A percentile compares a stretch with the other conserved stretches of the same genome.
Evolutionary conservation across 2,113 vertebrate genomes (phyloP).

Genomic region (Cyprinus carpio): DNA sequence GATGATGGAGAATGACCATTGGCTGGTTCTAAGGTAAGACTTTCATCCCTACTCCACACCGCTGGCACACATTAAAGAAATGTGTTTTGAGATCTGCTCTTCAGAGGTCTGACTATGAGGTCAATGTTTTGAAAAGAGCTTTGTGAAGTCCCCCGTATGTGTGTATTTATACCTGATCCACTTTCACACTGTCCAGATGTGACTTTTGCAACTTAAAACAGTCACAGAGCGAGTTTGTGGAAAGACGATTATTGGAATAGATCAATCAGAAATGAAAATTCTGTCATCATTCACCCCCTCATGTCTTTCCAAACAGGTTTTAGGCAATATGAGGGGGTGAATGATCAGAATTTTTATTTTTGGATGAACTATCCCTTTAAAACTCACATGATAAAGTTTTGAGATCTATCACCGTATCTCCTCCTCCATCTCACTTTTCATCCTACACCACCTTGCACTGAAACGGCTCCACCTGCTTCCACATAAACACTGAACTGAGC

Average conservation of each 20-base stretch:
- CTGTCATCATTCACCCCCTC: neutral
- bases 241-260: neutral
- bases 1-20: constrained; percentile 8
- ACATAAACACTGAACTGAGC: neutral
- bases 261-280: neutral
- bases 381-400: neutral
- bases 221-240: neutral
- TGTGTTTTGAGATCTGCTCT: neutral
- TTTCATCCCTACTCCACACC: neutral
- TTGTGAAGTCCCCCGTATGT: neutral
- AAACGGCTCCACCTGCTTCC: neutral
- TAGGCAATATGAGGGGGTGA: neutral
- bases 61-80: neutral
- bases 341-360: neutral
- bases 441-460: neutral
- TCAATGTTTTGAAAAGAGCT: neutral
- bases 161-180: constrained; percentile 1
- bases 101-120: constrained; percentile 8
- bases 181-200: constrained; percentile 18
- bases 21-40: neutral
- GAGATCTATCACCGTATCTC: neutral
- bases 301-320: neutral
- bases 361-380: neutral
- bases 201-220: neutral
- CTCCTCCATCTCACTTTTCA: constrained; percentile 1